These are phyloP conservation scores for Schizopygopsis malacanthus DNA, from an alignment of 2,797 vertebrate species.

Conservation along the genomic window DNA sequence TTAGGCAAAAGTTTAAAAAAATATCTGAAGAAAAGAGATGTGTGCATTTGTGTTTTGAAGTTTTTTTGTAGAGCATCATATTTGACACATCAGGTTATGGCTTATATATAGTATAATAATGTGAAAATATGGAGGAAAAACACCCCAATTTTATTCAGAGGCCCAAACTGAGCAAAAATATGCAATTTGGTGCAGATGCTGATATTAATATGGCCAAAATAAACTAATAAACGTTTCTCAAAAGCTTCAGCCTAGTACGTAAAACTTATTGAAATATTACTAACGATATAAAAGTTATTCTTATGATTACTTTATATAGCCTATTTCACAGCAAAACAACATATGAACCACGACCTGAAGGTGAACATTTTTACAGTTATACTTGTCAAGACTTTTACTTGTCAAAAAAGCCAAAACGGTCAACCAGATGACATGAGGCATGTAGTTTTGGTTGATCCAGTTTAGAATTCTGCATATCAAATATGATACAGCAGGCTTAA, in stretches of 20 bases:
- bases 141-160: background rate
- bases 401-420: background rate
- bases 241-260: background rate
- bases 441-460: background rate
- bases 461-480: no score
- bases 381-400: background rate
- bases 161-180: background rate
- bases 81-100: background rate
- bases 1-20: background rate
- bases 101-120: background rate
- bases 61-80: background rate
- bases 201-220: background rate
- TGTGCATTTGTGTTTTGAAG: no score
- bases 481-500: background rate
- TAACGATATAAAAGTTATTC: background rate
- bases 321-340: background rate
- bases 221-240: no score
- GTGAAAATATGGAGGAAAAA: background rate
- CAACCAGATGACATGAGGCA: background rate
- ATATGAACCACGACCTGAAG: background rate
- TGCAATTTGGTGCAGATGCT: background rate
- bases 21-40: background rate
- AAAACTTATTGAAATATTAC: background rate
- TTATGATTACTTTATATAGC: background rate
- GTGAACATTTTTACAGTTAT: background rate